These are phyloP conservation scores for Stenolophus ochropezus DNA, from an alignment of 2,888 invertebrate species.

Conservation along the genomic window DNA sequence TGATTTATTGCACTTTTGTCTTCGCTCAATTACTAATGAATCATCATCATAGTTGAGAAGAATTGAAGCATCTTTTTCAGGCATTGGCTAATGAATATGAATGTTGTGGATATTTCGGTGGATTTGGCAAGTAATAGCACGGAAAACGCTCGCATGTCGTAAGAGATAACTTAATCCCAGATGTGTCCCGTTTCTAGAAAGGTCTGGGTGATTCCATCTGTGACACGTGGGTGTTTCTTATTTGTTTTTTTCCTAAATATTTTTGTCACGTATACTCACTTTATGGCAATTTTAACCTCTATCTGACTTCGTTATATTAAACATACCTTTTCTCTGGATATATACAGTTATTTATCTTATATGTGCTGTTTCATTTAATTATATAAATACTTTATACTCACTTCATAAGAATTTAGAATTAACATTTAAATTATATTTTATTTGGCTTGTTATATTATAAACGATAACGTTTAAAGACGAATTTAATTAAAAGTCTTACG, in stretches of 20 bases:
- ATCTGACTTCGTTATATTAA: neutral
- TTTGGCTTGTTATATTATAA: too few species aligned
- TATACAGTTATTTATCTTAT: neutral
- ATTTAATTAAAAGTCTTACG: too few species aligned
- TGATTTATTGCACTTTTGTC: conserved; percentile 6
- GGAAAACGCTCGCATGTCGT: conserved; percentile 1
- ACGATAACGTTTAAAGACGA: too few species aligned
- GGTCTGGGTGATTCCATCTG: conserved; percentile 3
- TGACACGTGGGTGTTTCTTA: neutral
- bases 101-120: conserved; percentile 9
- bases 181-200: neutral
- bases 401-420: too few species aligned
- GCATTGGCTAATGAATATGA: conserved; percentile 1
- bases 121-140: conserved; percentile 20
- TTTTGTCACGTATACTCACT: neutral
- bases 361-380: too few species aligned
- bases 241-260: neutral
- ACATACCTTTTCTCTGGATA: too few species aligned
- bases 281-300: neutral
- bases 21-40: neutral
- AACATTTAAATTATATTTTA: too few species aligned
- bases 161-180: conserved; percentile 4
- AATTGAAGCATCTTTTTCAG: neutral
- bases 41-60: neutral
- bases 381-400: too few species aligned